A percentile compares a stretch with the other conserved stretches of the same genome.
These are phyloP conservation scores for Monochamus alternatus DNA, from an alignment of 2,888 invertebrate genomes.

Conservation along the genomic window DNA sequence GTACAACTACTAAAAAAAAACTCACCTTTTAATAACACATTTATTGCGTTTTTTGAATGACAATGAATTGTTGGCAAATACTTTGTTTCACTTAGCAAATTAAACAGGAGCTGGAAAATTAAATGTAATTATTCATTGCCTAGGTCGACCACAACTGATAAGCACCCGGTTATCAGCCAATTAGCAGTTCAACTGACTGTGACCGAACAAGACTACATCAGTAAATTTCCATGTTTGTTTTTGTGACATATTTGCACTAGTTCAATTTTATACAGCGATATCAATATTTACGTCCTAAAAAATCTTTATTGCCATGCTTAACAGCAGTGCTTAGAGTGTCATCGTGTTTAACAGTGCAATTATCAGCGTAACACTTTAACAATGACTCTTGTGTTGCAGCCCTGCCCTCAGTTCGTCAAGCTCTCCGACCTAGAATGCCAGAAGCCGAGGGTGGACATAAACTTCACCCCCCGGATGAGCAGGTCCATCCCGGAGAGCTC, in stretches of 20 bases:
- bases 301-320: constrained; percentile 18
- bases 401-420: constrained; percentile 75
- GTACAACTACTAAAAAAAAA: too few relatives aligned
- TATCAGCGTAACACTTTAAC: neutral
- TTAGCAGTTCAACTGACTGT: constrained; percentile 1
- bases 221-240: constrained; percentile 33
- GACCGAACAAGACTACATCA: constrained; percentile 6
- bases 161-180: neutral
- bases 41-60: too few relatives aligned
- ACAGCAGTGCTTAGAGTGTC: neutral
- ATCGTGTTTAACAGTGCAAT: neutral
- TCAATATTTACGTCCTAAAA: constrained; percentile 19
- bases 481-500: constrained; percentile 81
- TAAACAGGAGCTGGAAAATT: neutral
- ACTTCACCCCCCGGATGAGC: constrained; percentile 75
- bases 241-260: constrained; percentile 9
- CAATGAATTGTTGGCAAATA: too few relatives aligned
- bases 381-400: constrained; percentile 49
- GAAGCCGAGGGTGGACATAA: constrained; percentile 72
- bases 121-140: neutral
- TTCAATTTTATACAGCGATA: constrained; percentile 10
- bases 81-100: too few relatives aligned
- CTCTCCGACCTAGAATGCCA: constrained; percentile 86
- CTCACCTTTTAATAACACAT: too few relatives aligned
- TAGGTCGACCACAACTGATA: constrained; percentile 5